Percentiles rank a stretch among this genome's conserved stretches.
These are phyloP conservation scores for Loripinus fragilis DNA, from an alignment of 2,888 invertebrate species.

Conservation along the genomic window DNA sequence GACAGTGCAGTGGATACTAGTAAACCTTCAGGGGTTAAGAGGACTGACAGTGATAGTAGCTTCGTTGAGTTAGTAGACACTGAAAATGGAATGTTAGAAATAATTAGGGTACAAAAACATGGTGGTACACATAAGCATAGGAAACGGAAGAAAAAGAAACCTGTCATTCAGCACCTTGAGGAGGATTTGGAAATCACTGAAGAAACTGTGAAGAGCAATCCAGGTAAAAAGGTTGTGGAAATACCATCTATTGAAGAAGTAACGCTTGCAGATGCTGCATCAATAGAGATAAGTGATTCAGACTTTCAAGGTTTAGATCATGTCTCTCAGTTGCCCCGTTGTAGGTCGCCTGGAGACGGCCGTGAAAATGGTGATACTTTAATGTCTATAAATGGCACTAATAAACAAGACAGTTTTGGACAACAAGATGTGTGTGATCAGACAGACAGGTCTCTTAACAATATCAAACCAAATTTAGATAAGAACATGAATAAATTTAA, in stretches of 20 bases:
- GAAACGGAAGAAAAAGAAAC: conserved; percentile 53
- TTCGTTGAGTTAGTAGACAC: background rate
- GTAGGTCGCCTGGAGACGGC: conserved; percentile 34
- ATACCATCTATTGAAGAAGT: conserved; percentile 56
- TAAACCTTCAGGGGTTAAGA: background rate
- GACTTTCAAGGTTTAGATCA: background rate
- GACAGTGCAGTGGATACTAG: conserved; percentile 24
- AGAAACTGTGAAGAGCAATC: background rate
- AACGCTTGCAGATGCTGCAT: conserved; percentile 47
- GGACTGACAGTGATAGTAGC: background rate
- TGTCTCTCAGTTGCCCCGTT: background rate
- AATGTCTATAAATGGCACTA: background rate
- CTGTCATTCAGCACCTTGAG: background rate
- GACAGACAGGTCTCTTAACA: no score
- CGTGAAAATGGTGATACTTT: background rate
- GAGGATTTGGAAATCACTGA: conserved; percentile 35
- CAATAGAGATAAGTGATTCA: conserved; percentile 36
- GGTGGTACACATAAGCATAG: conserved; percentile 39
- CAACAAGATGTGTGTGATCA: no score
- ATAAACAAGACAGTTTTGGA: background rate
- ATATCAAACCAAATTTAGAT: no score
- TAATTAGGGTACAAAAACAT: conserved; percentile 49
- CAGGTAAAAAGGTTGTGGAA: conserved; percentile 36
- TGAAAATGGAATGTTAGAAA: conserved; percentile 36
- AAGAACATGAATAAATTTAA: background rate